phyloP scores from a whole-genome alignment of 1,140 invertebrate species.

The Druon quercuslanigerum region DNA sequence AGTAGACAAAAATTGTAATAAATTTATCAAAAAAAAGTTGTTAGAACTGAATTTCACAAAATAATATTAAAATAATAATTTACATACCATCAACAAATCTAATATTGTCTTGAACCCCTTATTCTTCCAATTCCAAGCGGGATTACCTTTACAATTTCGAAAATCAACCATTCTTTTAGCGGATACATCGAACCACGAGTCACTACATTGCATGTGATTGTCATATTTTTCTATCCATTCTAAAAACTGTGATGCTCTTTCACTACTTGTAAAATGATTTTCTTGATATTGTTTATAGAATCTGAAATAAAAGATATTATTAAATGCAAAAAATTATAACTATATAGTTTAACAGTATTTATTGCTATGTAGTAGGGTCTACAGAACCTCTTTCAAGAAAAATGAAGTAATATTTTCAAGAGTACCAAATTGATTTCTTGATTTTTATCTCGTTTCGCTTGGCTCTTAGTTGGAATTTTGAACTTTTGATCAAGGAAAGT shows the following conservation, averaged over 20 bases:
- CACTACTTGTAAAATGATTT: constrained; percentile 51
- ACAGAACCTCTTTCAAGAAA: too few relatives aligned
- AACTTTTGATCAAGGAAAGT: too few relatives aligned
- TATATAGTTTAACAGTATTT: too few relatives aligned
- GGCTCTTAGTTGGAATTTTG: too few relatives aligned
- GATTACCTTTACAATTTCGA: constrained; percentile 78
- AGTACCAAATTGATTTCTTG: too few relatives aligned
- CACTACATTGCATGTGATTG: constrained; percentile 77
- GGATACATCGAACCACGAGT: constrained; percentile 79
- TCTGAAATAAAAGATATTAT: constrained; percentile 53
- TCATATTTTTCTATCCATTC: constrained; percentile 77
- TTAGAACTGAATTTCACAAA: constrained; percentile 20
- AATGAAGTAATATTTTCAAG: too few relatives aligned
- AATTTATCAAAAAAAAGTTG: constrained; percentile 12
- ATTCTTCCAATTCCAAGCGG: constrained; percentile 78
- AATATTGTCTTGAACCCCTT: constrained; percentile 79
- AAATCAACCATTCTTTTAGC: constrained; percentile 76
- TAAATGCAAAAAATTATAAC: too few relatives aligned
- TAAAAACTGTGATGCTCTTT: constrained; percentile 72
- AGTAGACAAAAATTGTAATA: background rate
- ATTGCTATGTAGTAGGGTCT: too few relatives aligned
- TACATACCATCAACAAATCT: constrained; percentile 77
- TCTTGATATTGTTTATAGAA: constrained; percentile 59
- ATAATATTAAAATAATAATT: constrained; percentile 23
- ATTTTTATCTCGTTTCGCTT: too few relatives aligned